phyloP scores from a whole-genome alignment of 2,888 invertebrate genomes.

The Nomada fabriciana region DNA sequence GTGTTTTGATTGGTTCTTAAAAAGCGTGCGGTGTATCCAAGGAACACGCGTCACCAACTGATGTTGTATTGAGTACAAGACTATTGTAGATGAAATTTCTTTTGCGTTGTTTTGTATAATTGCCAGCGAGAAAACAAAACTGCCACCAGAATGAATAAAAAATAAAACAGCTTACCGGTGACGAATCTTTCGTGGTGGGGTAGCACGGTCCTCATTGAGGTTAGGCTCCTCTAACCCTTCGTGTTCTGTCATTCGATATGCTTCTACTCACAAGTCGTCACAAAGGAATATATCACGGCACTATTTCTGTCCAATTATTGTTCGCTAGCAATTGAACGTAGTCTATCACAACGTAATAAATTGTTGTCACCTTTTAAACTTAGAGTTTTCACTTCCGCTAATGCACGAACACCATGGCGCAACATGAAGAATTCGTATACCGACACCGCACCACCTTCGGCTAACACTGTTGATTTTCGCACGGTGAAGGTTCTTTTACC shows the following conservation, averaged over 20 bases:
- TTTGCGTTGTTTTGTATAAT: background rate
- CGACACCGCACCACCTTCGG: slow-evolving; percentile 37
- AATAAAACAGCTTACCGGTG: slow-evolving; percentile 79
- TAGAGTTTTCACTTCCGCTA: slow-evolving; percentile 53
- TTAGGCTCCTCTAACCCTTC: slow-evolving; percentile 78
- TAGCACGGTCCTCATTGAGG: slow-evolving; percentile 79
- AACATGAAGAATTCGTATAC: slow-evolving; percentile 53
- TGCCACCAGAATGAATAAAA: background rate
- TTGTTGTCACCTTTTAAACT: slow-evolving; percentile 59
- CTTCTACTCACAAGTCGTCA: slow-evolving; percentile 52
- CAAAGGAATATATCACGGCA: slow-evolving; percentile 32
- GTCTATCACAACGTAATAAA: slow-evolving; percentile 24
- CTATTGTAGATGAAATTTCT: slow-evolving; percentile 14
- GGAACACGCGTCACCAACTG: slow-evolving; percentile 73
- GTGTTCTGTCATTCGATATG: slow-evolving; percentile 80
- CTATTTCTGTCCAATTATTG: slow-evolving; percentile 2
- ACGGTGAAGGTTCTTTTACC: slow-evolving; percentile 41
- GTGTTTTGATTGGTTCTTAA: slow-evolving; percentile 70
- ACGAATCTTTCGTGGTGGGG: slow-evolving; percentile 81
- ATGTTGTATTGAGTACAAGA: slow-evolving; percentile 44
- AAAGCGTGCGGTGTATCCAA: slow-evolving; percentile 73
- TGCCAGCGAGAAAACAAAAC: background rate
- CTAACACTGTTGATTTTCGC: slow-evolving; percentile 12
- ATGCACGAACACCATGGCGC: slow-evolving; percentile 46
- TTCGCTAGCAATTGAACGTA: slow-evolving; percentile 30